Percentiles rank a stretch among this genome's conserved stretches.
Conservation (phyloP, 1,140 invertebrate species). For the Drosophila prosaltans region DNA sequence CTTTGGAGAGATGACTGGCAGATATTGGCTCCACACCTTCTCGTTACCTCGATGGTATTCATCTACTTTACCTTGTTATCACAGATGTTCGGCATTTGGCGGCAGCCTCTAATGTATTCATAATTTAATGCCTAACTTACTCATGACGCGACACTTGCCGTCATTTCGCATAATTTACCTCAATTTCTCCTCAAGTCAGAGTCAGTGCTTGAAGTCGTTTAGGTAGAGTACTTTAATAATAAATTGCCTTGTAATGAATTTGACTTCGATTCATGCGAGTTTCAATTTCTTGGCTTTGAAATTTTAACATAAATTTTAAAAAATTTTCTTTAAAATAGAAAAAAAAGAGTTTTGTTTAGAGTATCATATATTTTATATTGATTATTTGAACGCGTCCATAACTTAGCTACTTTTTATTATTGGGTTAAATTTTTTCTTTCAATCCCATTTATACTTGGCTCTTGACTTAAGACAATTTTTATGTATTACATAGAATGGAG, state of each 20-base stretch:
- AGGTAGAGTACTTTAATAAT: conserved; percentile 39
- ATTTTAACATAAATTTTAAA: background rate
- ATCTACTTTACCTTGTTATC: conserved; percentile 30
- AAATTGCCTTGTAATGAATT: conserved; percentile 55
- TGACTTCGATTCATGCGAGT: conserved; percentile 28
- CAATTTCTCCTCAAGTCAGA: conserved; percentile 39
- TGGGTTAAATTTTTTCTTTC: no score
- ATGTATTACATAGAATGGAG: no score
- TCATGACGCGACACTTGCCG: conserved; percentile 63
- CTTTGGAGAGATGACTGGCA: conserved; percentile 57
- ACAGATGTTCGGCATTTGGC: conserved; percentile 48
- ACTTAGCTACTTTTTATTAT: no score
- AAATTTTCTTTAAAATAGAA: background rate
- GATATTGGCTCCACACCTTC: conserved; percentile 27
- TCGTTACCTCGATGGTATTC: conserved; percentile 18
- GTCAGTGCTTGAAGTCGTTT: background rate
- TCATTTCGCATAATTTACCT: conserved; percentile 74
- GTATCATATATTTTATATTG: no score
- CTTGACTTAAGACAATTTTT: no score
- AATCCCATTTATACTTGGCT: no score
- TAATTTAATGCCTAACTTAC: conserved; percentile 73
- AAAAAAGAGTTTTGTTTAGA: no score
- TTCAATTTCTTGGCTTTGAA: background rate
- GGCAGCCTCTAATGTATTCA: conserved; percentile 61
- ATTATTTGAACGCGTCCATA: no score